Base-by-base conservation (phyloP, 2,113 vertebrate species). In the Vicugna pacos region DNA sequence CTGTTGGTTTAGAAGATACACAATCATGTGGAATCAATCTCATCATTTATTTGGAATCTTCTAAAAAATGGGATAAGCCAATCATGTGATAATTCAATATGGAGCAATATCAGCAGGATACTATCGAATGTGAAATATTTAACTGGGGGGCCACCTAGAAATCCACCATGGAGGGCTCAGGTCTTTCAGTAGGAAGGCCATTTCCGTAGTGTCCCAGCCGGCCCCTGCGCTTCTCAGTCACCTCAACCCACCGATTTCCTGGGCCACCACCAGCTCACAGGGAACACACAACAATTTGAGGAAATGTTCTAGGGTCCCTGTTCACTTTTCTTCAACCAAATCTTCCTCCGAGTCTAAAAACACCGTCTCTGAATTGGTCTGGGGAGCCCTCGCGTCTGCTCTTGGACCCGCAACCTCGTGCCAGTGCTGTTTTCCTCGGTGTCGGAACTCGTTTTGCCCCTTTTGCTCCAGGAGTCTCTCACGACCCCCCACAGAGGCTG, bases 11-110 rank as follows among this genome's bases (percentile, higher is more conserved):
- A 35, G 54, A 82, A 60, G 69, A 95, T 2, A 1, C 69, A 32
- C 42, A 50, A 50, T 82, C 73, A 69, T 70, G 46, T 70, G 93
- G 89, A 94, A 95, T 32, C 58, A 82, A 77, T 85, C 67, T 93
- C 73, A 46, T 7, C 14, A 22, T 26, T 65, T 35, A 35, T 15
- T 48, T 96, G 79, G 50, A 85, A 75, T 64, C 69, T 15, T 48
- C 76, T 80, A 42, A 62, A 5, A 93, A 60, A n/a, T 8, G n/a
- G 20, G 58, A 24, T 24, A 72, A 20, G 54, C 52, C 52, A 70
- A 17, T 50, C 87, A 42, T 6, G 77, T 26, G 35, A 22, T 1
- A 16, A 13, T 13, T 19, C 52, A 72, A 9, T 28, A 30, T 26
- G 7, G 30, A 58, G 19, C 5, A 32, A 13, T 52, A 6, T 46